Evolutionary conservation across 2,113 vertebrate genomes (phyloP).

Genomic region (Electrona antarctica): DNA sequence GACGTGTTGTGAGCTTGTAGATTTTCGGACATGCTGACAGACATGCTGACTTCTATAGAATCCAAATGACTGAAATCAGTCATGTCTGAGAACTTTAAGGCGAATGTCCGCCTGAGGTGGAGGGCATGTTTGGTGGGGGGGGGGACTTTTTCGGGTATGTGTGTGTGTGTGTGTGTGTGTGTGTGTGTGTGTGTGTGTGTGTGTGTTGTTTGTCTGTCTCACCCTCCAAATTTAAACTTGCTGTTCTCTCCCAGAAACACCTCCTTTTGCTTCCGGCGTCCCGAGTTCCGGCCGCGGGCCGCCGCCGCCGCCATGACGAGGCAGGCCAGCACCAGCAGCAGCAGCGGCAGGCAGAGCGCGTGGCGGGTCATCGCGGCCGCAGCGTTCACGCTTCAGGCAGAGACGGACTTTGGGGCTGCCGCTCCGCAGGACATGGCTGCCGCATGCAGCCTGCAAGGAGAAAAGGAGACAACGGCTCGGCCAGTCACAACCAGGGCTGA

Average conservation of each 20-base stretch:
- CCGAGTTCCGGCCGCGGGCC: slow-evolving; percentile 48
- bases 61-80: no score
- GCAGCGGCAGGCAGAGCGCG: slow-evolving; percentile 40
- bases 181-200: background rate
- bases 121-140: no score
- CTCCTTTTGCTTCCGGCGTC: slow-evolving; percentile 70
- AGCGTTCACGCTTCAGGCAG: slow-evolving; percentile 59
- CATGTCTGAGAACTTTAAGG: no score
- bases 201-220: slow-evolving; percentile 26
- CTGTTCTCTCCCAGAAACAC: slow-evolving; percentile 72
- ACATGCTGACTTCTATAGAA: no score
- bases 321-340: slow-evolving; percentile 47
- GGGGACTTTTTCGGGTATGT: background rate
- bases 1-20: no score
- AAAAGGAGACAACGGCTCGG: background rate
- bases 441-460: no score
- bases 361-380: slow-evolving; percentile 36
- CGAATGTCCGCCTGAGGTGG: no score
- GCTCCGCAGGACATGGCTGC: no score
- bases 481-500: no score
- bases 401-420: background rate
- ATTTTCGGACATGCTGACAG: no score
- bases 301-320: slow-evolving; percentile 49
- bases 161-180: slow-evolving; percentile 7
- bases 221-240: slow-evolving; percentile 77